Conservation (phyloP, 2,113 vertebrate genomes). For the Anoplopoma fimbria region DNA sequence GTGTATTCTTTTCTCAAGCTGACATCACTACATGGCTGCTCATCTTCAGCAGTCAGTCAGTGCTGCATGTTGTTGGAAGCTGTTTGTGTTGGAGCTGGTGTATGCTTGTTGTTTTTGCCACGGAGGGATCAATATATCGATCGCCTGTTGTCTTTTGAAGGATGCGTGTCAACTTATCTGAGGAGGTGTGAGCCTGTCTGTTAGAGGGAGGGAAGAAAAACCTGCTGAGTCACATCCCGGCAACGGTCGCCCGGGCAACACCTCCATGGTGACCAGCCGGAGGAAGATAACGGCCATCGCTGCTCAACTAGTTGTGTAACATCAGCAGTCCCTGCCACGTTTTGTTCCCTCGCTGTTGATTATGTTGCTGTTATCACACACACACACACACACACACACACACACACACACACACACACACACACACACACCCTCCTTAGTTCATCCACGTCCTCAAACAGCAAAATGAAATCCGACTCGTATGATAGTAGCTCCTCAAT, state of each 20-base stretch:
- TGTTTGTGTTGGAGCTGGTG: slow-evolving; percentile 19
- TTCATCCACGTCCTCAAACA: not conserved
- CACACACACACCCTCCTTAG: not conserved
- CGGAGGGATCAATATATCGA: slow-evolving; percentile 51
- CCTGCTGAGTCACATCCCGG: slow-evolving; percentile 76
- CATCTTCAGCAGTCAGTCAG: not conserved
- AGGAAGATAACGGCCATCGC: slow-evolving; percentile 41
- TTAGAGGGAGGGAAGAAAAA: slow-evolving; percentile 21
- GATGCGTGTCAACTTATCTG: slow-evolving; percentile 21
- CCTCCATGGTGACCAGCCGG: slow-evolving; percentile 61
- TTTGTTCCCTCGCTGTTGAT: slow-evolving; percentile 28
- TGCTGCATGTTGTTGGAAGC: slow-evolving; percentile 8
- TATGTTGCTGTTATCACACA: slow-evolving; percentile 25
- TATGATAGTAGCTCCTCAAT: not conserved
- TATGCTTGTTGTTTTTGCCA: slow-evolving; percentile 5
- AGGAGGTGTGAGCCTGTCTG: slow-evolving; percentile 36
- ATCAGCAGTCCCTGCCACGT: slow-evolving; percentile 11
- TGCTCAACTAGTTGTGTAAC: slow-evolving; percentile 45
- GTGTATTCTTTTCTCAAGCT: not conserved
- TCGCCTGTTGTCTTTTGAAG: slow-evolving; percentile 5
- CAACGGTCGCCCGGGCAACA: slow-evolving; percentile 70
- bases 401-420: slow-evolving; percentile 10
- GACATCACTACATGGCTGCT: not conserved
- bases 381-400: slow-evolving; percentile 25
- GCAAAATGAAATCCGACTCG: slow-evolving; percentile 9